These are phyloP conservation scores for Syrphus vitripennis DNA, from an alignment of 2,888 invertebrate genomes.

Conservation along the genomic window DNA sequence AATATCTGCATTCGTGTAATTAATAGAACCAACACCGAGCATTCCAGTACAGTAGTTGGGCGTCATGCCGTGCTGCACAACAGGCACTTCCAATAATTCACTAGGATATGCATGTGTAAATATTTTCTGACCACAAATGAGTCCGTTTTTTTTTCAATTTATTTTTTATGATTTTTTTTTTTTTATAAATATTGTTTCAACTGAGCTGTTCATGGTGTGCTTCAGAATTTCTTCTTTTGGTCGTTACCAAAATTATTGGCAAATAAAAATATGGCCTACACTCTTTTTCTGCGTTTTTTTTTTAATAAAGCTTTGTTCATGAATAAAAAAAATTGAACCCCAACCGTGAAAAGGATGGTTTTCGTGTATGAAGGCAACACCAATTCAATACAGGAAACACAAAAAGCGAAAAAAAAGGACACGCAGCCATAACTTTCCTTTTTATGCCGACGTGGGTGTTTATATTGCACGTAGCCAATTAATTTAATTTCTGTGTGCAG, in stretches of 20 bases:
- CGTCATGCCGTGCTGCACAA: conserved; percentile 56
- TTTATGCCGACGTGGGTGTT: conserved; percentile 72
- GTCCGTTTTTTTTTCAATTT: conserved; percentile 41
- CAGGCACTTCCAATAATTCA: conserved; percentile 69
- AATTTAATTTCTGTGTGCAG: conserved; percentile 70
- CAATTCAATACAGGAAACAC: conserved; percentile 1
- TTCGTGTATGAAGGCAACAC: conserved; percentile 12
- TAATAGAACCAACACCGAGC: conserved; percentile 60
- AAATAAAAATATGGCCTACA: conserved; percentile 65
- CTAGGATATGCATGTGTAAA: conserved; percentile 69
- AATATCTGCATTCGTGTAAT: conserved; percentile 68
- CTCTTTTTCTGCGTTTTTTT: neutral
- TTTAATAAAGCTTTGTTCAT: conserved; percentile 1
- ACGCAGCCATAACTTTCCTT: conserved; percentile 66
- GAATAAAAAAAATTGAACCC: neutral
- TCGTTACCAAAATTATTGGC: conserved; percentile 66
- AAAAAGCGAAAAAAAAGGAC: conserved; percentile 17
- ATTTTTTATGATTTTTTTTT: neutral
- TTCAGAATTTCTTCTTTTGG: conserved; percentile 45
- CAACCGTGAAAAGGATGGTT: conserved; percentile 6
- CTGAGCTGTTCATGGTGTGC: conserved; percentile 33
- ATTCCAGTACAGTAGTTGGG: conserved; percentile 23
- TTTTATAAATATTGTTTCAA: conserved; percentile 8
- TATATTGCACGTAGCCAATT: conserved; percentile 72
- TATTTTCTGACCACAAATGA: conserved; percentile 71